Base-by-base conservation (phyloP, 2,113 vertebrate genomes). In the Cyanoderma ruficeps region DNA sequence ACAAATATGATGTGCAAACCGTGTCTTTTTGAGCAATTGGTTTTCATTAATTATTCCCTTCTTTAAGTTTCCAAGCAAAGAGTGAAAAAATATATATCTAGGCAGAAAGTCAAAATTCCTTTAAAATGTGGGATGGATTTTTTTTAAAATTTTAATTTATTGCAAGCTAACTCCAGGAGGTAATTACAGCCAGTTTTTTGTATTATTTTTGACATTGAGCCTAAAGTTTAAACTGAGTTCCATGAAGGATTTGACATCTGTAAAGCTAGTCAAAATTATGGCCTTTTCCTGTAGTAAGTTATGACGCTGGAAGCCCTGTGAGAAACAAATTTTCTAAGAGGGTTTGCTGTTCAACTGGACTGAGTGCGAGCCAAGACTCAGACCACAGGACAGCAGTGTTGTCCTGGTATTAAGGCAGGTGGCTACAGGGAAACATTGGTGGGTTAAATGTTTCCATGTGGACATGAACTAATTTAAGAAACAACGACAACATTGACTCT, bases 41-140 rank as follows among this genome's bases (percentile, higher is more conserved):
- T 89, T 94, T 84, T 91, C 90, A 92, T 96, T 96, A 94, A 96
- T 96, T 96, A 77, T 94, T 92, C 94, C 53, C 42, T 92, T 94
- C 95, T 89, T 92, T 93, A 84, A 68, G 69, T 92, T 96, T 96
- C 86, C 90, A 92, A 93, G 95, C 56, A 95, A 93, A 81, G 57
- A 95, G 89, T 94, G 70, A 95, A 95, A 93, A 96, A 94, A 96
- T 94, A 94, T 95, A 59, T 96, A 92, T 92, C 37, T 90, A 85
- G 83, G 96, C 71, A 94, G 90, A 96, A 79, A 96, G 72, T 95
- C 93, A 96, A 92, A 91, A 97, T 95, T 95, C 70, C 44, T 96
- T 93, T 92, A 87, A 96, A 96, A 89, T 78, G 46, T 82, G 33
- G 55, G 44, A 19, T 87, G 13, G 49, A 4, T 46, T 93, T 75